A percentile compares a stretch with the other conserved stretches of the same genome.
Evolutionary conservation across 2,797 vertebrate species (phyloP).

Genomic region (Helicolenus hilgendorfi): DNA sequence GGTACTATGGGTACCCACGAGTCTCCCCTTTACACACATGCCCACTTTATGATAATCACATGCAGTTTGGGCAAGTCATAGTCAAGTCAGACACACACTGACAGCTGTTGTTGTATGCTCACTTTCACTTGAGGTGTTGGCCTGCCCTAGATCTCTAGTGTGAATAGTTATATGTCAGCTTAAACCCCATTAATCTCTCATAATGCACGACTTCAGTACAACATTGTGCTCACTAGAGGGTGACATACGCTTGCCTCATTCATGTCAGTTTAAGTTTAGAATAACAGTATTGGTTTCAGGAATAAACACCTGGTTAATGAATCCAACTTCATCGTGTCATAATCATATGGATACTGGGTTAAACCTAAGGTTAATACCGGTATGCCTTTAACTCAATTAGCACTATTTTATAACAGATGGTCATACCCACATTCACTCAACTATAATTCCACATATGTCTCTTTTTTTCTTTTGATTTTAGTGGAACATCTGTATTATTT

Average conservation of each 20-base stretch:
- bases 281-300: neutral
- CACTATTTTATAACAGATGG: neutral
- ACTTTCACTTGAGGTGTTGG: too few species aligned
- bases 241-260: conserved; percentile 23
- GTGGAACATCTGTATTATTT: conserved; percentile 93
- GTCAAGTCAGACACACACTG: too few species aligned
- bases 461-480: conserved; percentile 56
- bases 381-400: neutral
- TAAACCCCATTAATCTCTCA: neutral
- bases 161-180: neutral
- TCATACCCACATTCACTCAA: neutral
- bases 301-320: neutral
- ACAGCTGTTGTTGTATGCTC: too few species aligned
- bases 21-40: too few species aligned
- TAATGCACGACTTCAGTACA: conserved; percentile 14
- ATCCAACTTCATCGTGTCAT: neutral
- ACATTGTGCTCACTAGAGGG: conserved; percentile 65
- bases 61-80: too few species aligned
- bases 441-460: neutral
- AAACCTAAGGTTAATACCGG: neutral
- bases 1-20: too few species aligned
- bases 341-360: neutral
- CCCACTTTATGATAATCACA: too few species aligned
- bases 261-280: neutral
- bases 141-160: neutral